phyloP scores from a whole-genome alignment of 2,888 invertebrate genomes.

The Aspidiotus rigidus region DNA sequence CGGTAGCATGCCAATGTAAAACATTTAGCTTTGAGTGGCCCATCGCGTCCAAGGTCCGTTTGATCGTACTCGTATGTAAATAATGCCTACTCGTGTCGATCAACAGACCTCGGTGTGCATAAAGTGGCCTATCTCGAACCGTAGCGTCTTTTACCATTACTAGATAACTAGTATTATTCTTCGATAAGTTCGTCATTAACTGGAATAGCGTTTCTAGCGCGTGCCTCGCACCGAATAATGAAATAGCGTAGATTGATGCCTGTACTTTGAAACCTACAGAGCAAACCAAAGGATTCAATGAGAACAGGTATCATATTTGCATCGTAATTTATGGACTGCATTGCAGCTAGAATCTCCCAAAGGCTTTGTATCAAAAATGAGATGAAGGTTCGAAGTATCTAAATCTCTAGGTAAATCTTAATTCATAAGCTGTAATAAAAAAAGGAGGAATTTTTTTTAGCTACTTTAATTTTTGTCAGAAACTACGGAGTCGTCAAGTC shows the following conservation, averaged over 20 bases:
- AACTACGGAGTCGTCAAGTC: too few species aligned
- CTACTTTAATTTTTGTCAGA: too few species aligned
- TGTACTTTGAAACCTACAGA: constrained; percentile 45
- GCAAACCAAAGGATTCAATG: neutral
- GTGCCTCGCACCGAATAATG: constrained; percentile 51
- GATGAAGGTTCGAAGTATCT: too few species aligned
- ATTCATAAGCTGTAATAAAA: too few species aligned
- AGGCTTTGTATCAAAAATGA: too few species aligned
- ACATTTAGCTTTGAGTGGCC: constrained; percentile 81
- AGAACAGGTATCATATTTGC: neutral
- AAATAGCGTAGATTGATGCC: constrained; percentile 39
- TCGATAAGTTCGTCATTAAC: constrained; percentile 42
- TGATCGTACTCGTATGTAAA: constrained; percentile 59
- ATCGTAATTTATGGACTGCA: neutral
- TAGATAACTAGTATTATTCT: constrained; percentile 40
- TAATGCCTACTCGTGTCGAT: constrained; percentile 85
- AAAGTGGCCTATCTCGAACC: constrained; percentile 70
- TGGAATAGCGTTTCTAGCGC: constrained; percentile 68
- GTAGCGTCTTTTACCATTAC: constrained; percentile 52
- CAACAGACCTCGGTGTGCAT: constrained; percentile 73
- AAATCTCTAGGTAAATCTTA: too few species aligned
- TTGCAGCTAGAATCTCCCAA: too few species aligned
- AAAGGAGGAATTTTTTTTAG: too few species aligned
- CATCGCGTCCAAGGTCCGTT: constrained; percentile 72
- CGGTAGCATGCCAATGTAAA: constrained; percentile 85